Base-by-base conservation (phyloP, 2,797 vertebrate species). In the Poeciliopsis paucimaculata region DNA sequence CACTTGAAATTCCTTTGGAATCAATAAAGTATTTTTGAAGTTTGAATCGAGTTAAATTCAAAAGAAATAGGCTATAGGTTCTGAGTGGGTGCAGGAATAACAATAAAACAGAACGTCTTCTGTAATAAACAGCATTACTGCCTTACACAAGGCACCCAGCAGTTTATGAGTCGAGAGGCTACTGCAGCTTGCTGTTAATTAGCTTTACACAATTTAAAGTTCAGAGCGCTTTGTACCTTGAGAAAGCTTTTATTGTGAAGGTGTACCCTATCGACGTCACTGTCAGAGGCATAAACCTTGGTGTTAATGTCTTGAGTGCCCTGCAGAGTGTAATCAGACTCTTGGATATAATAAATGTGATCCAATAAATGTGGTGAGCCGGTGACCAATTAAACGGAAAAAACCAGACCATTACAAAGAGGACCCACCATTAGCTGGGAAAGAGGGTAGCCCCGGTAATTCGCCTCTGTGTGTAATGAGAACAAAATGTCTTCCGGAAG, bases 241-340 rank as follows among this genome's bases (percentile, higher is more conserved):
- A 64, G 31, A 64, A 34, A 34, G 62, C 62, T 64, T 64, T 64
- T 34, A 34, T 62, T 36, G 34, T 64, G 62, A 64, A 64, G 62
- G 62, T 20, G 36, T 36, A 18, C 62, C 13, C 16, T 2, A 4
- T 20, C 28, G 62, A 36, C 31, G 31, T 18, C 60, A 64, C 34
- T 20, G n/a, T 36, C 8, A 1, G 31, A 64, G 31, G 31, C 34
- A 20, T 64, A 36, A 20, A 36, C 62, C 34, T 15, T 3, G 16
- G 34, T 1, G 8, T 64, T 64, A 64, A 36, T 64, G 62, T 9
- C 36, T 36, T 64, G 62, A 16, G 16, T 64, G 62, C 62, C 34
- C 34, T 64, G 62, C 62, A 64, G 34, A 64, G 34, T 36, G 34
- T 36, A 36, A 64, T 20, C 31, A 36, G 62, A 64, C 7, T 8